Evolutionary conservation across 2,888 invertebrate genomes (phyloP).

Genomic region (Neoscelio sp.): DNA sequence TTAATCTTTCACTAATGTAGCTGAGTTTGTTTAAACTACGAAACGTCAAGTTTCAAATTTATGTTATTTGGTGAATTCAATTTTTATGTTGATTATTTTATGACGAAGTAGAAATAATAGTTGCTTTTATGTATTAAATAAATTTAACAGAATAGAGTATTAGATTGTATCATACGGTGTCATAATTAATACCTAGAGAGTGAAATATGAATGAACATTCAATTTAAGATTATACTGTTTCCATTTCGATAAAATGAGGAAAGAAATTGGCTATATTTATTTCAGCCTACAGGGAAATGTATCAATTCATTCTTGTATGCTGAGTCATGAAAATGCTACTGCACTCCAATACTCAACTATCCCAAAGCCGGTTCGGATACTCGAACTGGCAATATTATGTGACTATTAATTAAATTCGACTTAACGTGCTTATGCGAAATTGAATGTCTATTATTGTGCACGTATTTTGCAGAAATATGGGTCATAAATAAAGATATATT

Average conservation of each 20-base stretch:
- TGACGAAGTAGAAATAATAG: slow-evolving; percentile 14
- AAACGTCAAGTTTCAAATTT: slow-evolving; percentile 31
- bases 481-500: slow-evolving; percentile 31
- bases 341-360: not conserved
- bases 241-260: not conserved
- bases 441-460: slow-evolving; percentile 26
- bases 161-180: too few relatives aligned
- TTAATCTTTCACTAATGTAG: slow-evolving; percentile 59
- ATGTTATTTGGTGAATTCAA: slow-evolving; percentile 52
- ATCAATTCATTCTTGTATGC: slow-evolving; percentile 9
- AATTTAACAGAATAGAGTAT: too few relatives aligned
- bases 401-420: slow-evolving; percentile 53
- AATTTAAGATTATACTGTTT: too few relatives aligned
- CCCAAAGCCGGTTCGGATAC: slow-evolving; percentile 10
- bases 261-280: slow-evolving; percentile 42
- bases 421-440: slow-evolving; percentile 37
- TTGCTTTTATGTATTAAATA: not conserved
- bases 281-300: slow-evolving; percentile 13
- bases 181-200: too few relatives aligned
- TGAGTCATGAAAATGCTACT: slow-evolving; percentile 37
- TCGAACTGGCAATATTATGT: slow-evolving; percentile 36
- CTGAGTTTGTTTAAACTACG: slow-evolving; percentile 40
- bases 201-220: not conserved
- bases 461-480: not conserved
- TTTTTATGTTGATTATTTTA: slow-evolving; percentile 58